These are phyloP conservation scores for Cheilosia pagana DNA, from an alignment of 2,888 invertebrate species.

Conservation along the genomic window DNA sequence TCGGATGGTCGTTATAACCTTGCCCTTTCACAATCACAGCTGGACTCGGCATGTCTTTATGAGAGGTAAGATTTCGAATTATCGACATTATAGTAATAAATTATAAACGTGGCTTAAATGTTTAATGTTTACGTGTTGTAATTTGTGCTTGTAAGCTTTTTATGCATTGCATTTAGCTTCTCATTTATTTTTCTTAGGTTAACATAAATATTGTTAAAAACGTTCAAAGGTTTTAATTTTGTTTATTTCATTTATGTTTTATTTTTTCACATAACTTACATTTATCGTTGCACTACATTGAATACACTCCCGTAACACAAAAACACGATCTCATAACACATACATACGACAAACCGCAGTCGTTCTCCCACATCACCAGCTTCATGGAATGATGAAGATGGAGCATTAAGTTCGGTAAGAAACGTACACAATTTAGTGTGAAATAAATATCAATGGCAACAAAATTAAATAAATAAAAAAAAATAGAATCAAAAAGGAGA, in stretches of 20 bases:
- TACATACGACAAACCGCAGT: conserved; percentile 77
- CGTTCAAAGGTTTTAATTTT: conserved; percentile 17
- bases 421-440: conserved; percentile 31
- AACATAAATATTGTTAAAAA: conserved; percentile 31
- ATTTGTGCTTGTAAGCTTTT: conserved; percentile 29
- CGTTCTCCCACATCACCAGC: conserved; percentile 83
- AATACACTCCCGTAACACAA: conserved; percentile 60
- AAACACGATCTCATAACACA: conserved; percentile 38
- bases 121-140: not conserved
- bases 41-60: conserved; percentile 91
- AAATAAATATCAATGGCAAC: conserved; percentile 53
- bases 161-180: conserved; percentile 8
- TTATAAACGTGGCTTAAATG: conserved; percentile 1
- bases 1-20: conserved; percentile 91
- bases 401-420: conserved; percentile 82
- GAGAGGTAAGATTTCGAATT: conserved; percentile 87
- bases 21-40: conserved; percentile 89
- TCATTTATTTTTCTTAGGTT: conserved; percentile 16
- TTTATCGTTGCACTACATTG: conserved; percentile 51
- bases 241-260: conserved; percentile 53
- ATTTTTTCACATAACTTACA: conserved; percentile 64
- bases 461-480: conserved; percentile 41
- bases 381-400: conserved; percentile 83
- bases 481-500: conserved; percentile 81
- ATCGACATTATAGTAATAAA: not conserved